These are phyloP conservation scores for Polyommatus iphigenia DNA, from an alignment of 2,888 invertebrate genomes.

Conservation along the genomic window DNA sequence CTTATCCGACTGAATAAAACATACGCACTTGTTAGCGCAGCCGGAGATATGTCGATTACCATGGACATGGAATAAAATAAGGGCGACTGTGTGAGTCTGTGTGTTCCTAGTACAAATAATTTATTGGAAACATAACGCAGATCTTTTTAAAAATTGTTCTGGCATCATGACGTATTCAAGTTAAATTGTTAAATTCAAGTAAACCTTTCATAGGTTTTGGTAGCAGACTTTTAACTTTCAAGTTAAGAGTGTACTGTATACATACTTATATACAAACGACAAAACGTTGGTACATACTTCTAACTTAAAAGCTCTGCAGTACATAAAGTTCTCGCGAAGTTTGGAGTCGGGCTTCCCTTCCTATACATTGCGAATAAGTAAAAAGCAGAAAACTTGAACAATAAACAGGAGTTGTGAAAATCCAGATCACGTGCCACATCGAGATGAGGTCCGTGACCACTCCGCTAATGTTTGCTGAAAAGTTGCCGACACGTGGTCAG, in stretches of 20 bases:
- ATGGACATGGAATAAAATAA: background rate
- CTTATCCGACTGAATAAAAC: slow-evolving; percentile 37
- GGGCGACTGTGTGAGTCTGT: background rate
- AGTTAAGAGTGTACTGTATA: background rate
- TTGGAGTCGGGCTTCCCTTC: background rate
- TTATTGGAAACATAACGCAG: background rate
- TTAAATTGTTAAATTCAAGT: background rate
- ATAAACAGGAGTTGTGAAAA: background rate
- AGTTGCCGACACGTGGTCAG: background rate
- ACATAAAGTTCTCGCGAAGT: background rate
- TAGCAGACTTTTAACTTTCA: too few species aligned
- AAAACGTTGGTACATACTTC: background rate
- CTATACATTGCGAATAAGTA: slow-evolving; percentile 7
- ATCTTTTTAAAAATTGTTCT: background rate
- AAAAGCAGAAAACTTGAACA: background rate
- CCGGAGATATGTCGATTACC: background rate
- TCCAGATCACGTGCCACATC: background rate
- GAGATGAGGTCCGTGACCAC: slow-evolving; percentile 4
- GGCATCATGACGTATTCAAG: too few species aligned
- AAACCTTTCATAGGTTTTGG: background rate
- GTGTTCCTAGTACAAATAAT: background rate
- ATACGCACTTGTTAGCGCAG: slow-evolving; percentile 14
- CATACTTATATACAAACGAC: background rate
- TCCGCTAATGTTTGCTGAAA: slow-evolving; percentile 1
- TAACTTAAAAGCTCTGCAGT: background rate